phyloP scores from a whole-genome alignment of 1,140 invertebrate genomes.

The Probaryconus sp. region DNA sequence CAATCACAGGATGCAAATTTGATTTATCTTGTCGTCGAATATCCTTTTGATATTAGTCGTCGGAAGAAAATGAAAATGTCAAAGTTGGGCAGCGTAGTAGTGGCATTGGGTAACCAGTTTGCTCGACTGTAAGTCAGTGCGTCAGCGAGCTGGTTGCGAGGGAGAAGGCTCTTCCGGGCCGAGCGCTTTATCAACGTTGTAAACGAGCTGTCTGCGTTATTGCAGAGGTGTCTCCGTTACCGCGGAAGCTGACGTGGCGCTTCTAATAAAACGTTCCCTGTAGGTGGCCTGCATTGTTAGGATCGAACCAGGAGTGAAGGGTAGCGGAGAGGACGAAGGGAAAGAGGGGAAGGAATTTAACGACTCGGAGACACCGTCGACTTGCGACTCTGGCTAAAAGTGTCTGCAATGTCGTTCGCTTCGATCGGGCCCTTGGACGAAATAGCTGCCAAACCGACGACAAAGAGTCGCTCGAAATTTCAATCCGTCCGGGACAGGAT shows the following conservation, averaged over 20 bases:
- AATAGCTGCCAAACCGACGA: conserved; percentile 1
- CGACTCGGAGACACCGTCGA: conserved; percentile 37
- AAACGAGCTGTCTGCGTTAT: conserved; percentile 75
- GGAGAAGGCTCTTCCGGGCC: conserved; percentile 47
- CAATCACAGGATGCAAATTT: conserved; percentile 18
- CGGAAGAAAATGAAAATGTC: conserved; percentile 48
- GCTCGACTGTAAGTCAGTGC: conserved; percentile 51
- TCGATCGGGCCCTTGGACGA: conserved; percentile 22
- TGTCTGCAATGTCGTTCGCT: conserved; percentile 23
- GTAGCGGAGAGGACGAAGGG: conserved; percentile 5
- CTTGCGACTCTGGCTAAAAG: conserved; percentile 24
- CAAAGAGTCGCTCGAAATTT: conserved; percentile 23
- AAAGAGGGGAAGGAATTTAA: conserved; percentile 30
- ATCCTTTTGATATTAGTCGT: conserved; percentile 36
- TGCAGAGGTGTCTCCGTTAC: conserved; percentile 72
- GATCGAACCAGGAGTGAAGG: conserved; percentile 45
- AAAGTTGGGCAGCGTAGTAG: conserved; percentile 51
- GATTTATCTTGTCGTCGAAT: conserved; percentile 16
- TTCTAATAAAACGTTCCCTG: conserved; percentile 73
- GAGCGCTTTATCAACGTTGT: conserved; percentile 74
- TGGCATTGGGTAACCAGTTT: conserved; percentile 56
- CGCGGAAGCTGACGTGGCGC: conserved; percentile 73
- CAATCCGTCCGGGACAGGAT: conserved; percentile 19
- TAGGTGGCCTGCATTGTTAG: conserved; percentile 57
- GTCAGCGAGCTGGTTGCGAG: conserved; percentile 36